phyloP scores from a whole-genome alignment of 2,113 vertebrate genomes.

The Lepisosteus oculatus region DNA sequence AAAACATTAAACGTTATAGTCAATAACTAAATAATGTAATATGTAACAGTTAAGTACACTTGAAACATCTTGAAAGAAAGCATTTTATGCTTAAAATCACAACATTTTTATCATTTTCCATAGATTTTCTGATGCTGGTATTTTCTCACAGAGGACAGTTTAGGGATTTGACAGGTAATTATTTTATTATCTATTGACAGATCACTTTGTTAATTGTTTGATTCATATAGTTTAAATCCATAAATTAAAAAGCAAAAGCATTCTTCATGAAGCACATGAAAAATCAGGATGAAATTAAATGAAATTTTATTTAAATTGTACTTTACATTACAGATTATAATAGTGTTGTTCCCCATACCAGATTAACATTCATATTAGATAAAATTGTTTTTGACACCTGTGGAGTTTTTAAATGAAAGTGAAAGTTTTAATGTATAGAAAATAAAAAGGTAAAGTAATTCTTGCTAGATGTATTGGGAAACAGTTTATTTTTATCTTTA shows the following conservation, averaged over 20 bases:
- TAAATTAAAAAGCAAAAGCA: not conserved
- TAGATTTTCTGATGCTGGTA: constrained; percentile 13
- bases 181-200: constrained; percentile 37
- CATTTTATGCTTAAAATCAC: not conserved
- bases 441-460: no score
- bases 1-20: no score
- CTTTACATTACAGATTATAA: no score
- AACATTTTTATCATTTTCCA: not conserved
- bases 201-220: constrained; percentile 28
- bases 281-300: not conserved
- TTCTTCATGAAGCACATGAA: not conserved
- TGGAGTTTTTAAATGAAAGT: no score
- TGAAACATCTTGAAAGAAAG: not conserved
- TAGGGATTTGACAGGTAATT: constrained; percentile 32
- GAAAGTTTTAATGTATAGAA: no score
- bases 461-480: no score
- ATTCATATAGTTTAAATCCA: constrained; percentile 22
- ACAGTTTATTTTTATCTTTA: no score
- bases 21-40: no score
- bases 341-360: no score
- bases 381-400: no score
- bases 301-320: no score
- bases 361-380: no score
- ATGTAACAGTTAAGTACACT: not conserved
- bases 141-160: constrained; percentile 3